A percentile compares a stretch with the other conserved stretches of the same genome.
These are phyloP conservation scores for Ceratoteleas bidentatus DNA, from an alignment of 1,140 invertebrate genomes.

Conservation along the genomic window DNA sequence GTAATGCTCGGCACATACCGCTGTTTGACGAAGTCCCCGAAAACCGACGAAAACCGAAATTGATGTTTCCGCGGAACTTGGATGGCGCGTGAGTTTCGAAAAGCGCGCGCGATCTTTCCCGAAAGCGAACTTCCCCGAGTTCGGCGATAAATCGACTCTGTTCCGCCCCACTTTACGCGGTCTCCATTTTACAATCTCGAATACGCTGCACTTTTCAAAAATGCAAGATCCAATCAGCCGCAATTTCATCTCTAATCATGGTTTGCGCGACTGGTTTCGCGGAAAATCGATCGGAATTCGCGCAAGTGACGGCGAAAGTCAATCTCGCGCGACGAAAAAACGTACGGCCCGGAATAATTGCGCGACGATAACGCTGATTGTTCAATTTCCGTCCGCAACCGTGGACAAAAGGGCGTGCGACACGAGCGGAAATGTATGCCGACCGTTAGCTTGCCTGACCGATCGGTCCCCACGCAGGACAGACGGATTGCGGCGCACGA, in stretches of 20 bases:
- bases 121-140: too few species aligned
- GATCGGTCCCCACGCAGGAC: conserved; percentile 52
- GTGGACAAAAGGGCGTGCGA: conserved; percentile 66
- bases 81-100: too few species aligned
- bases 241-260: conserved; percentile 31
- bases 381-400: conserved; percentile 57
- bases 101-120: too few species aligned
- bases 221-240: too few species aligned
- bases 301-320: not conserved
- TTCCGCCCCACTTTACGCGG: too few species aligned
- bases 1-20: too few species aligned
- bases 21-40: too few species aligned
- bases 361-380: conserved; percentile 44
- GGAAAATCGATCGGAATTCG: conserved; percentile 8
- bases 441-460: conserved; percentile 71
- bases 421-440: conserved; percentile 72
- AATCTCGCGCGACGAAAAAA: not conserved
- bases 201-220: too few species aligned
- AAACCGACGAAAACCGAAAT: too few species aligned
- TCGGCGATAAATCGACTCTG: too few species aligned
- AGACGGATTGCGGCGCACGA: conserved; percentile 67
- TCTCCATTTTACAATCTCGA: too few species aligned
- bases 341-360: conserved; percentile 9
- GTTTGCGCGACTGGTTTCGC: conserved; percentile 1
- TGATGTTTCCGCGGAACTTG: too few species aligned